Evolutionary conservation across 2,113 vertebrate genomes (phyloP).

Genomic region (human (Homo sapiens)): GRCh38 chr11:133707501-133708000

Average conservation of each 20-base stretch:
- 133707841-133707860: too few relatives aligned
- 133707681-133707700: rapidly evolving
- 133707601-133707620: too few relatives aligned
- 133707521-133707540: too few relatives aligned
- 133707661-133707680: too few relatives aligned
- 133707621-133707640: not conserved
- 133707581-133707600: too few relatives aligned
- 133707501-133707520: too few relatives aligned
- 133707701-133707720: rapidly evolving
- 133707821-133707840: rapidly evolving
- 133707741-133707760: rapidly evolving
- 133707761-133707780: too few relatives aligned
- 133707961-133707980: not conserved
- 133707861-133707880: too few relatives aligned
- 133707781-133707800: too few relatives aligned
- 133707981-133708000: not conserved
- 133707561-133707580: too few relatives aligned
- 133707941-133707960: not conserved
- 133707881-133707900: not conserved
- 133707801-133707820: too few relatives aligned
- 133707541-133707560: rapidly evolving
- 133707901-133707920: not conserved
- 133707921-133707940: not conserved
- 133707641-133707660: rapidly evolving
- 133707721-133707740: rapidly evolving